Base-by-base conservation (phyloP, 1,140 invertebrate species). In the Pseudomyrmex gracilis region DNA sequence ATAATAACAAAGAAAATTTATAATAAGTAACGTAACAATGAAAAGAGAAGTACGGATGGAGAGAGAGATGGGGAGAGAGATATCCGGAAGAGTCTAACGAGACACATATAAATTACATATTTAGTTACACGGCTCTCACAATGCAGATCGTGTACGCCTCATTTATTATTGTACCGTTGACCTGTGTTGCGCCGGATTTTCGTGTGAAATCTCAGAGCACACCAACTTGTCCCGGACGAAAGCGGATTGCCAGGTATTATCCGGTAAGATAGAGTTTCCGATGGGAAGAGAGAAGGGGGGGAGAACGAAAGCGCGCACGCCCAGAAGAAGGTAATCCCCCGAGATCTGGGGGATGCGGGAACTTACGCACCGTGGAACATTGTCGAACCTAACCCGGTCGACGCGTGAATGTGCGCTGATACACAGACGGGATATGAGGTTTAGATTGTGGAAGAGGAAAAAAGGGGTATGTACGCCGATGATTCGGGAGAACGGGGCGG, bases 221-320 rank as follows among this genome's bases (percentile, higher is more conserved):
- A 64, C 68, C 74, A 70, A 73, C 60, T 61, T 61, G 76, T 34
- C 58, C 82, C 57, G 53, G 74, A 63, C 78, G 78, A 89, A 88
- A 85, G 87, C 80, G 68, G 83, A 85, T 88, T 80, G 85, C 82
- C 82, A 64, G 74, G 86, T 71, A 89, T 89, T 89, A 89, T 89
- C 87, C 85, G 63, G 84, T 89, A 84, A 90, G 89, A 87, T 89
- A 89, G 89, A 90, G 77, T 88, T 89, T 90, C 88, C 88, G 86
- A 85, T 85, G 82, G 88, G n/a, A n/a, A n/a, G n/a, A n/a, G n/a
- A n/a, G n/a, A n/a, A n/a, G n/a, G n/a, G n/a, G n/a, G 83, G 87
- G 61, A 74, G 84, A 84, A 78, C 78, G 77, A 85, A 88, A 88
- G 85, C 57, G 85, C 57, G 77, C 64, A 13, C 76, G 68, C 20